These are phyloP conservation scores for Pteria penguin DNA, from an alignment of 2,888 invertebrate genomes.

Conservation along the genomic window DNA sequence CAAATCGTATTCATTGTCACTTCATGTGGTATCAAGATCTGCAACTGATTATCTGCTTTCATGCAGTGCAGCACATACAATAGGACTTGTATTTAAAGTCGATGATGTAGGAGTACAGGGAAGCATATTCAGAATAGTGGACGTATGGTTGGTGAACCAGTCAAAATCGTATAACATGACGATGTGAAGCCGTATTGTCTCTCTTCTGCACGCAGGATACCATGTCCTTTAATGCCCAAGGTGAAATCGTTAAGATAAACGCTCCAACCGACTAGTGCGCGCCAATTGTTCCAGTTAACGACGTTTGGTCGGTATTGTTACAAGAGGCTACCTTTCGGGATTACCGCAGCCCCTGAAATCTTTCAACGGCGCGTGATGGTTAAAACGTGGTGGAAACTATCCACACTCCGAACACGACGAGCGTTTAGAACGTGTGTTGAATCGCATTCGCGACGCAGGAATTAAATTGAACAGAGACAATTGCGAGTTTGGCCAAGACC, in stretches of 20 bases:
- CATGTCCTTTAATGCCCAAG: slow-evolving; percentile 19
- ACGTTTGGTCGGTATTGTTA: no score
- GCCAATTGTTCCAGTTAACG: slow-evolving; percentile 45
- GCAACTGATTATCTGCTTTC: not conserved
- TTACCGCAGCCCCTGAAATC: no score
- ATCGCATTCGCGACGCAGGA: not conserved
- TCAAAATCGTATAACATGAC: no score
- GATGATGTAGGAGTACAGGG: no score
- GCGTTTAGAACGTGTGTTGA: not conserved
- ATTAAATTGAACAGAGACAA: not conserved
- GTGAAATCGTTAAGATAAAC: slow-evolving; percentile 41
- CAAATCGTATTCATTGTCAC: not conserved
- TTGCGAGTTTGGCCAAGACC: not conserved
- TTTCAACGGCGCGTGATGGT: no score
- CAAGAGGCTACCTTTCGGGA: no score
- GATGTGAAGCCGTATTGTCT: no score
- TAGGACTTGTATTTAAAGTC: not conserved
- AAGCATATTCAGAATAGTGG: no score
- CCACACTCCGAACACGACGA: not conserved
- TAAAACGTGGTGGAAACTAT: no score
- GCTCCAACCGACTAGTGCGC: slow-evolving; percentile 48
- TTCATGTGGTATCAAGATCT: not conserved
- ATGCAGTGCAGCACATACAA: not conserved
- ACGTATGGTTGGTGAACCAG: no score
- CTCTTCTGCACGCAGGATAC: slow-evolving; percentile 1